A percentile compares a stretch with the other conserved stretches of the same genome.
Conservation (phyloP, 2,888 invertebrate species). For the Chrysopilus asiliformis region DNA sequence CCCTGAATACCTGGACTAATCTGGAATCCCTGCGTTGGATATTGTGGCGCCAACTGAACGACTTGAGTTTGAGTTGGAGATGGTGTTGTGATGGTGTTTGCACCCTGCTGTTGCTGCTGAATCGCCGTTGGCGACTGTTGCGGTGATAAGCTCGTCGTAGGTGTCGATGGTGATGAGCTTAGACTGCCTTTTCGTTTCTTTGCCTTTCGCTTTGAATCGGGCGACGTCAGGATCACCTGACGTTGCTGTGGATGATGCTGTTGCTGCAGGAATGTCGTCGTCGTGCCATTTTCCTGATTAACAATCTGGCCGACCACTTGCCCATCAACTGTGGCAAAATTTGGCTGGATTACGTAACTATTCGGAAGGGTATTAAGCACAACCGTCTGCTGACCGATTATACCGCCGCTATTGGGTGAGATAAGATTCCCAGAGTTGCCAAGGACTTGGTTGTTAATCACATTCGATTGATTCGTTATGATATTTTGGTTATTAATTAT, state of each 20-base stretch:
- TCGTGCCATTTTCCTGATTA: slow-evolving; percentile 37
- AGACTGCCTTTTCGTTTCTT: slow-evolving; percentile 56
- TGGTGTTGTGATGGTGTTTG: slow-evolving; percentile 37
- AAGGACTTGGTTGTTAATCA: slow-evolving; percentile 16
- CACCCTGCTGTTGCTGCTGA: slow-evolving; percentile 17
- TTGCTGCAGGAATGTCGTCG: slow-evolving; percentile 19
- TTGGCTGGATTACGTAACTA: slow-evolving; percentile 64
- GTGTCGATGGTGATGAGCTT: slow-evolving; percentile 26
- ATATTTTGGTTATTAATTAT: slow-evolving; percentile 16
- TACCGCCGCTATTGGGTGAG: slow-evolving; percentile 22
- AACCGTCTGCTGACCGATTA: slow-evolving; percentile 62
- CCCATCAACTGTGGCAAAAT: slow-evolving; percentile 56
- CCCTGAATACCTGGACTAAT: slow-evolving; percentile 65
- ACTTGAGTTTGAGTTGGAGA: slow-evolving; percentile 28
- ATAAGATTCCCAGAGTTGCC: slow-evolving; percentile 17
- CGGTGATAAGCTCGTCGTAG: slow-evolving; percentile 27
- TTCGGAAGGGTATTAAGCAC: slow-evolving; percentile 67
- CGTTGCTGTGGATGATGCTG: too few relatives aligned
- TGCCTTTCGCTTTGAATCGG: slow-evolving; percentile 53
- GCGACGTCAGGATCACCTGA: slow-evolving; percentile 43
- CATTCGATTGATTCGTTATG: slow-evolving; percentile 10
- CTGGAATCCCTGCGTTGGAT: slow-evolving; percentile 63
- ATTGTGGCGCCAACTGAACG: slow-evolving; percentile 38
- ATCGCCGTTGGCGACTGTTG: slow-evolving; percentile 29
- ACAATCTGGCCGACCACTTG: slow-evolving; percentile 47